Base-by-base conservation (phyloP, 2,888 invertebrate genomes). In the Uloborus plumipes region DNA sequence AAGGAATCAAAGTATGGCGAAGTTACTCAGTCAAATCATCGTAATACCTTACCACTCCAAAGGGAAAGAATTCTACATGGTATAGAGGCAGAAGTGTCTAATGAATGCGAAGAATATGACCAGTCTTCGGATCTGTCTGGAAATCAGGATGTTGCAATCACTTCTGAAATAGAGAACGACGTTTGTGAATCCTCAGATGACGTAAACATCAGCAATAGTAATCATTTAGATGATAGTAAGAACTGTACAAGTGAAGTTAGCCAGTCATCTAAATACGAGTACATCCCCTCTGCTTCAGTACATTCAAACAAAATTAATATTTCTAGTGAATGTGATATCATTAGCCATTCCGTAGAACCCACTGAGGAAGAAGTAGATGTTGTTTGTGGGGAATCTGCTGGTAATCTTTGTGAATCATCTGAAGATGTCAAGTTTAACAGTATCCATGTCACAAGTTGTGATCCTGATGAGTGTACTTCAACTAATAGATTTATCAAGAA, bases 151-250 rank as follows among this genome's bases (percentile, higher is more conserved):
- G 11, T 55, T 22, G 49, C 39, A 39, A 11, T 39, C 39, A 39
- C 39, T 9, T 14, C 18, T 59, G 22, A 22, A 50, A 51, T 14
- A n/a, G 76, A 61, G 13, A 76, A 61, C 39, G 39, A 64, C 18
- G 26, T 78, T 58, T 78, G 77, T 71, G 77, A 71, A 65, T 78
- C 77, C 16, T 78, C 77, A 22, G 77, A 78, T 65, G 77, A 78
- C 49, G 26, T 78, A 49, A 64, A 71, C 39, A 39, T 39, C 11
- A 39, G 39, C 11, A 39, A 39, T 39, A 39, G 39, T 9, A 39
- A 39, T 39, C 39, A 39, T 39, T 39, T 39, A 39, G 39, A 39
- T 9, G 39, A 39, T 39, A 39, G 9, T 39, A 39, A 39, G 11
- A 39, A 39, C 39, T 39, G 9, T 9, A 39, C 11, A n/a, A 50